Evolutionary conservation across 30 jellyfish, hydroid and myxozoan species (phyloP), one percentile per base, ranked within the genome.

Genomic region (Pelagia noctiluca): DNA sequence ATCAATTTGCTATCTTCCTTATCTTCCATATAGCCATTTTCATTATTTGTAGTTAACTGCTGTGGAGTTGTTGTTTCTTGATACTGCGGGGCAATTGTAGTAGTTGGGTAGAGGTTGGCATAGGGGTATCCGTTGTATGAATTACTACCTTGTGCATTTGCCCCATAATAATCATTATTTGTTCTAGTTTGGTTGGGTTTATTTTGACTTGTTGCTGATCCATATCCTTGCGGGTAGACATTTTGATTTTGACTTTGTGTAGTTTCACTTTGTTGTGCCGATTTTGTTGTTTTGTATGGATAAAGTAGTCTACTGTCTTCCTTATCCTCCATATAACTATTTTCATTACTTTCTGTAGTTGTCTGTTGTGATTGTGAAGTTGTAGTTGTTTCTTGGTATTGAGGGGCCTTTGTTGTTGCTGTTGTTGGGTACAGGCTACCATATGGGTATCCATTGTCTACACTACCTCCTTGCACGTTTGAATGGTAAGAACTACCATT

Each of bases 291-390:
- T 52, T 52, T 8, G 26, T 52, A 52, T 36, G 33, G 85, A 29
- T 82, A 70, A 7, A 82, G 80, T 0, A 82, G 52, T 30, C 35
- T 35, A 2, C 54, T 72, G 13, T 60, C 38, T 28, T 61, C 92
- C 35, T 82, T 82, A 30, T 75, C 92, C 35, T 82, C 86, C 92
- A 82, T 82, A 74, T 82, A 69, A 33, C 60, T 60, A 3, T 1
- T 52, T 26, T 62, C 80, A 21, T 82, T 49, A 60, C 63, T 57
- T 30, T 70, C 68, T 50, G 61, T 82, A 50, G 42, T 53, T 0
- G 7, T 4, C n/a, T 10, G 66, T 35, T 16, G 84, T 52, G 3
- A 5, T 4, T 78, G 21, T 35, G 77, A 42, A 31, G 36, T 3
- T 11, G 86, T 23, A 16, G 80, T 68, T 63, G 80, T 42, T 38